These are phyloP conservation scores for Triplophysa bombifrons DNA, from an alignment of 2,797 vertebrate genomes.

Conservation along the genomic window DNA sequence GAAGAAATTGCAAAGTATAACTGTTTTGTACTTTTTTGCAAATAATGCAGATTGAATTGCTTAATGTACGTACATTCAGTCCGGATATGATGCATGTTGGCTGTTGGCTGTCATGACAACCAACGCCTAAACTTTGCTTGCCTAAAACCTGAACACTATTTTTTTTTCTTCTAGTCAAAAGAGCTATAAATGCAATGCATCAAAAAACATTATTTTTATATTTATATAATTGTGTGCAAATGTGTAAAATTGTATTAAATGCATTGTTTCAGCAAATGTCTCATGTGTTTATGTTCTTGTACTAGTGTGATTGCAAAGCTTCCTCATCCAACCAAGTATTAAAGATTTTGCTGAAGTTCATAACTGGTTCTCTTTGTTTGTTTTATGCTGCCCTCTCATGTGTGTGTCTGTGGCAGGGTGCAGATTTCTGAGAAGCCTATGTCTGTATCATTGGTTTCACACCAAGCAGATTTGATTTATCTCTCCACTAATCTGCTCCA, in stretches of 20 bases:
- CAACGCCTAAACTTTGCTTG: background rate
- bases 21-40: background rate
- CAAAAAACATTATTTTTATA: background rate
- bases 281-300: background rate
- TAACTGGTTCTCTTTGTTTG: background rate
- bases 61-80: background rate
- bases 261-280: background rate
- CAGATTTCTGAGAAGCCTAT: constrained; percentile 6
- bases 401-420: constrained; percentile 24
- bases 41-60: background rate
- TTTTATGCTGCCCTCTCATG: background rate
- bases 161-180: no score
- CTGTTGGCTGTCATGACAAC: background rate
- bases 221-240: background rate
- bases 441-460: constrained; percentile 36
- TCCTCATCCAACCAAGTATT: constrained; percentile 1
- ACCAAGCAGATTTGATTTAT: constrained; percentile 34
- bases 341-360: constrained; percentile 3
- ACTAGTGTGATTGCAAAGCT: background rate
- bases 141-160: background rate
- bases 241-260: background rate
- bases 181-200: background rate
- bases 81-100: background rate
- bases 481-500: constrained; percentile 2
- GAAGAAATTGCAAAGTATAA: background rate